Base-by-base conservation (phyloP, 2,888 invertebrate genomes). In the Andrena dorsata region DNA sequence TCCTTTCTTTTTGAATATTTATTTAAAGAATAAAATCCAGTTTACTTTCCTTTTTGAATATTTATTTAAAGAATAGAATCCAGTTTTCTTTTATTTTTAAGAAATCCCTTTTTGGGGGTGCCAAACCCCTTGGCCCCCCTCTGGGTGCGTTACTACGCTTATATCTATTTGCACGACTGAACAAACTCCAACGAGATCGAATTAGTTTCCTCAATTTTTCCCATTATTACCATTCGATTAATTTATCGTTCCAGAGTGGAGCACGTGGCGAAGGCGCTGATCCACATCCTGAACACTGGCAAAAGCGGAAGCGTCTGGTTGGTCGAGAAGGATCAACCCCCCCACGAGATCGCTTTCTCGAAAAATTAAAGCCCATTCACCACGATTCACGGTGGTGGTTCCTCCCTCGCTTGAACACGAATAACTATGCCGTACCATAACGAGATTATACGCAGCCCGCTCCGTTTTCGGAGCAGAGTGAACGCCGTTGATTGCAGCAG, bases 241-340 rank as follows among this genome's bases (percentile, higher is more conserved):
- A 49, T 49, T 66, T 10, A 0, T 56, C 10, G 82, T 95, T 95
- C 3, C 94, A 97, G 97, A 88, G 94, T 96, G 8, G 96, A 97
- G 83, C 96, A 96, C 92, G 96, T 97, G n/a, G 96, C 96, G 2
- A 88, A 85, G 78, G 89, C 92, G 6, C 53, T 92, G 76, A 77
- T 88, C 65, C 89, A 91, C 69, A 83, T 93, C 26, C 80, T 92
- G 81, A 87, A 84, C 51, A 78, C 71, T 20, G 92, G 90, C 2
- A 83, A 86, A 53, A 90, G 82, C 35, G 92, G 93, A 61, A 92
- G 86, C 30, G 82, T 89, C 4, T 93, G 92, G 92, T 23, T 92
- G 8, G 83, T 92, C 16, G 91, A 92, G 32, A 89, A 92, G 20
- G 88, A 89, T 0, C 89, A 86, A 4, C 86, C 89, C 0, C 80